Conservation (phyloP, 2,797 vertebrate genomes). For the Selene dorsalis region DNA sequence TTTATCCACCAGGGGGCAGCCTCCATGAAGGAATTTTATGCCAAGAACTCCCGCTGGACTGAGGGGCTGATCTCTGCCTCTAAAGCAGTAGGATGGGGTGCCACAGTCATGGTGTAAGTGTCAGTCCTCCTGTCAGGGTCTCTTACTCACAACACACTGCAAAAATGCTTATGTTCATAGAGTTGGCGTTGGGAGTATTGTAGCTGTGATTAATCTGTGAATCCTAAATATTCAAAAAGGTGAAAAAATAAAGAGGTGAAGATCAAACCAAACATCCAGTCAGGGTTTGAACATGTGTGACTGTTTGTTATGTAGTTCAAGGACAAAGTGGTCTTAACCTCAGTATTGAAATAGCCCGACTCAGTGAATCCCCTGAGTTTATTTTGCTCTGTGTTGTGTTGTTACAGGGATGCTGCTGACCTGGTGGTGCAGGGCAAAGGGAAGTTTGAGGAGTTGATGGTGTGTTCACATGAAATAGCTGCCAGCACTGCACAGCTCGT, state of each 20-base stretch:
- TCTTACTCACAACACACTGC: not conserved
- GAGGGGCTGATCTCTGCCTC: constrained; percentile 98
- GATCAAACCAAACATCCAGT: not conserved
- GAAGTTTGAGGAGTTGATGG: constrained; percentile 97
- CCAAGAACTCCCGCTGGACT: constrained; percentile 97
- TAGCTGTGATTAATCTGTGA: not conserved
- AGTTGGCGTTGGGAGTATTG: not conserved
- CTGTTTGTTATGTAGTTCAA: not conserved
- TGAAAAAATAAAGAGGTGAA: not conserved
- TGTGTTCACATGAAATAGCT: constrained; percentile 96
- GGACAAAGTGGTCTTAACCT: not conserved
- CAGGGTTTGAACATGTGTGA: not conserved
- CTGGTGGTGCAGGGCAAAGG: constrained; percentile 94
- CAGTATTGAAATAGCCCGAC: not conserved
- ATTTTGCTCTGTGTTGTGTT: not conserved
- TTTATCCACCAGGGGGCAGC: constrained; percentile 88
- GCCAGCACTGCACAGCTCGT: constrained; percentile 98
- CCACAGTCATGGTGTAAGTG: constrained; percentile 96
- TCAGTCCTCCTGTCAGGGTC: not conserved
- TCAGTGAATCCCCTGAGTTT: not conserved
- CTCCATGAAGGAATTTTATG: constrained; percentile 96
- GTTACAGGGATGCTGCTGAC: constrained; percentile 92
- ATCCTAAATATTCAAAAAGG: not conserved
- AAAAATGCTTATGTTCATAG: constrained; percentile 1
- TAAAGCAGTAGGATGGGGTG: constrained; percentile 98